phyloP scores from a whole-genome alignment of 2,113 vertebrate species.

The Dicaeum eximium region DNA sequence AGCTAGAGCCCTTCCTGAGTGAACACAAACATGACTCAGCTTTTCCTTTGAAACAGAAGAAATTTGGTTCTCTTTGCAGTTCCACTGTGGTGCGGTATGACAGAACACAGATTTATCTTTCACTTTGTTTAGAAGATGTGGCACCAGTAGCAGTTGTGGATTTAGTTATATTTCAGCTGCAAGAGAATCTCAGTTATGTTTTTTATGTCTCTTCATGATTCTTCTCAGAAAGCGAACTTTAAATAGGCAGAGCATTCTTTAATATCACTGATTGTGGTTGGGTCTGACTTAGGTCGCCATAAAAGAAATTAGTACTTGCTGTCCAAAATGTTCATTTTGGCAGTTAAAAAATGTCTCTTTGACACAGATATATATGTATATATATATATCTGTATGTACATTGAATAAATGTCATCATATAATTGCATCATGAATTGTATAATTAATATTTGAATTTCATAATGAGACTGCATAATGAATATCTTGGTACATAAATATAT shows the following conservation, averaged over 20 bases:
- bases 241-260: not conserved
- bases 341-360: not conserved
- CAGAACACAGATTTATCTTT: not conserved
- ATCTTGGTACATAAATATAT: not conserved
- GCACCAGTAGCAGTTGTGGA: not conserved
- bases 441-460: not conserved
- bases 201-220: not conserved
- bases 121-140: conserved; percentile 14
- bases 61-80: not conserved
- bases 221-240: not conserved
- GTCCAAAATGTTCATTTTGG: not conserved
- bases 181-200: not conserved
- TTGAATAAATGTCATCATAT: not conserved
- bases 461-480: not conserved
- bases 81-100: not conserved
- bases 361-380: not conserved
- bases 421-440: not conserved
- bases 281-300: not conserved
- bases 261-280: not conserved
- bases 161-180: conserved; percentile 19
- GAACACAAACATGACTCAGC: conserved; percentile 20
- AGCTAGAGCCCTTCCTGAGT: not conserved
- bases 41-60: conserved; percentile 29
- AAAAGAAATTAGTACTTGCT: not conserved
- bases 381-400: not conserved